Base-by-base conservation (phyloP, 1,140 invertebrate species). In the Acarapis woodi region DNA sequence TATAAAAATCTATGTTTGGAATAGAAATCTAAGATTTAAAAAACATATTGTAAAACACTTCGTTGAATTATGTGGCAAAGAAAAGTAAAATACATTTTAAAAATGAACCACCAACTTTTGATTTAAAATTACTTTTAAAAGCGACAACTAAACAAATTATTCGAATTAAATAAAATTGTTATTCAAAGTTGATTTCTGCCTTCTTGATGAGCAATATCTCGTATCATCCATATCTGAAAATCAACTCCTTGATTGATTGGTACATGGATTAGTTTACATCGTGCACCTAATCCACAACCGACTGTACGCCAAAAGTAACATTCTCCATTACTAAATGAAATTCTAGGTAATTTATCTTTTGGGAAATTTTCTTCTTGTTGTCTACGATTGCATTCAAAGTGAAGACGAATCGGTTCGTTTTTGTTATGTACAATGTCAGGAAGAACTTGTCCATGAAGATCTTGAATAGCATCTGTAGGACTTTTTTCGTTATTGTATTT, bases 201-300 rank as follows among this genome's bases (percentile, higher is more conserved):
- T n/a, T n/a, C n/a, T n/a, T n/a, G n/a, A n/a, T n/a, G n/a, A n/a
- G n/a, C n/a, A n/a, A n/a, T n/a, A n/a, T n/a, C n/a, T n/a, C n/a
- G n/a, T n/a, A n/a, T n/a, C 33, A 35, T 35, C 33, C 33, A 35
- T 4, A 19, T 14, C 33, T 35, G 33, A 21, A 35, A 35, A 35
- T 35, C 33, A 22, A 35, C 21, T 10, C 33, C 33, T 35, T 35
- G 15, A 22, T 19, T 18, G 15, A 35, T 35, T 16, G 33, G 20
- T 16, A 18, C 10, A 19, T 35, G 33, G 21, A 18, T 14, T 20
- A 35, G 18, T 35, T n/a, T n/a, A 22, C 33, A 35, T 4, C 21
- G 15, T 8, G 4, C 6, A 22, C 19, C 25, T 6, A 26, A 14
- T 8, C 21, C 21, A 19, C 33, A 35, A 18, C 33, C 33, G n/a